Conservation (phyloP, 2,888 invertebrate genomes). For the Sinopyrophorus schimmeli region DNA sequence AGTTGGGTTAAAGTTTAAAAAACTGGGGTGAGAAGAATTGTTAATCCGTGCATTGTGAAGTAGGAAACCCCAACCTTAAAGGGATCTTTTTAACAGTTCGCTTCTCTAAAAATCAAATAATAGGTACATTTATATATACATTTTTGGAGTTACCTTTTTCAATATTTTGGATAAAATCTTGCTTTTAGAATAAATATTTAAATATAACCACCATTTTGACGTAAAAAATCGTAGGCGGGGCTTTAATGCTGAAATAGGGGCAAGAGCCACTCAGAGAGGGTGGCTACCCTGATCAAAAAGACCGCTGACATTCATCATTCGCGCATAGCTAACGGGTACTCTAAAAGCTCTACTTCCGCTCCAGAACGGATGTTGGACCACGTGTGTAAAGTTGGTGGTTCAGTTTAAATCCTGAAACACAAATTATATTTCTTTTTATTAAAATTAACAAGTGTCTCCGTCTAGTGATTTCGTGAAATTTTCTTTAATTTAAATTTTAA, state of each 20-base stretch:
- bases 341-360: slow-evolving; percentile 25
- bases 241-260: slow-evolving; percentile 41
- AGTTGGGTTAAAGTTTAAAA: slow-evolving; percentile 18
- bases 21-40: slow-evolving; percentile 24
- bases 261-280: slow-evolving; percentile 44
- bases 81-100: too few relatives aligned
- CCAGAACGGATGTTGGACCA: slow-evolving; percentile 25
- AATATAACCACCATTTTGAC: slow-evolving; percentile 47
- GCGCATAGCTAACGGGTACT: slow-evolving; percentile 31
- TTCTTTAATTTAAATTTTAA: slow-evolving; percentile 19
- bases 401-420: slow-evolving; percentile 7
- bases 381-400: slow-evolving; percentile 23
- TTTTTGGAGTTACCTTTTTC: too few relatives aligned
- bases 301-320: slow-evolving; percentile 33
- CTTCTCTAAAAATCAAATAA: too few relatives aligned
- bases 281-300: slow-evolving; percentile 39
- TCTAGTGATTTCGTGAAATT: slow-evolving; percentile 16
- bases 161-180: too few relatives aligned
- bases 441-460: slow-evolving; percentile 1
- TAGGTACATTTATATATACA: too few relatives aligned
- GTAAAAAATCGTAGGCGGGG: slow-evolving; percentile 47
- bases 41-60: slow-evolving; percentile 27
- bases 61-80: slow-evolving; percentile 20
- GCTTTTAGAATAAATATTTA: slow-evolving; percentile 48
- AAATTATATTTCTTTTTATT: slow-evolving; percentile 11